phyloP scores from a whole-genome alignment of 1,140 invertebrate species.

The Pseudomyrmex concolor region DNA sequence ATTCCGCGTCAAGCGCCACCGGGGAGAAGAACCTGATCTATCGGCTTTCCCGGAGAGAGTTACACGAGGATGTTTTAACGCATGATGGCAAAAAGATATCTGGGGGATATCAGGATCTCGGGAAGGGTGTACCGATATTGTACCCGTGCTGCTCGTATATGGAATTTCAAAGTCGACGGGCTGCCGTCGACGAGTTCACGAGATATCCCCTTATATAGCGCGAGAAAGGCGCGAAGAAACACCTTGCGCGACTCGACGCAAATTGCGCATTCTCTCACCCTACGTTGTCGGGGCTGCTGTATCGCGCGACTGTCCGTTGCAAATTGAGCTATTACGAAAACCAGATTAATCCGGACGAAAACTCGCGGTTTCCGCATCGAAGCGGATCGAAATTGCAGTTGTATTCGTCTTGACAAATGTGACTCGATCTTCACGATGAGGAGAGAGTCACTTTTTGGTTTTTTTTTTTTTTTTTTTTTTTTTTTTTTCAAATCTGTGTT shows the following conservation, averaged over 20 bases:
- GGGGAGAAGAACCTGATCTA: conserved; percentile 2
- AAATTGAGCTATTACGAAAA: conserved; percentile 43
- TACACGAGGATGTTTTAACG: neutral
- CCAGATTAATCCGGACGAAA: conserved; percentile 32
- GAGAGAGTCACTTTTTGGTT: neutral
- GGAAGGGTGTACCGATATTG: conserved; percentile 37
- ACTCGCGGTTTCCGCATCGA: conserved; percentile 26
- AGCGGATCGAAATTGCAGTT: neutral
- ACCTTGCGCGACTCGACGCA: conserved; percentile 55
- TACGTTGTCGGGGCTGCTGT: neutral
- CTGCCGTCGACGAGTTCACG: conserved; percentile 30
- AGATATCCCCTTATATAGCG: conserved; percentile 60
- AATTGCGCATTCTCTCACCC: conserved; percentile 8
- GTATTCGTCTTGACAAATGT: neutral
- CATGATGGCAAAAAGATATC: neutral
- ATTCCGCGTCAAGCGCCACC: conserved; percentile 4
- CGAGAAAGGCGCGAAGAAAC: conserved; percentile 62
- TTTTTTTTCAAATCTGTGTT: too few relatives aligned
- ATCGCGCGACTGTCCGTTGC: conserved; percentile 20
- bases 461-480: neutral
- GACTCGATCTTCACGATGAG: neutral
- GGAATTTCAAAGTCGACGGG: conserved; percentile 55
- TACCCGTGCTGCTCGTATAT: conserved; percentile 45
- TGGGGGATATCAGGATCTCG: neutral
- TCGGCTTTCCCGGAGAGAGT: too few relatives aligned